Conservation (phyloP, 2,113 vertebrate species). For the Campylomormyrus tamandua region DNA sequence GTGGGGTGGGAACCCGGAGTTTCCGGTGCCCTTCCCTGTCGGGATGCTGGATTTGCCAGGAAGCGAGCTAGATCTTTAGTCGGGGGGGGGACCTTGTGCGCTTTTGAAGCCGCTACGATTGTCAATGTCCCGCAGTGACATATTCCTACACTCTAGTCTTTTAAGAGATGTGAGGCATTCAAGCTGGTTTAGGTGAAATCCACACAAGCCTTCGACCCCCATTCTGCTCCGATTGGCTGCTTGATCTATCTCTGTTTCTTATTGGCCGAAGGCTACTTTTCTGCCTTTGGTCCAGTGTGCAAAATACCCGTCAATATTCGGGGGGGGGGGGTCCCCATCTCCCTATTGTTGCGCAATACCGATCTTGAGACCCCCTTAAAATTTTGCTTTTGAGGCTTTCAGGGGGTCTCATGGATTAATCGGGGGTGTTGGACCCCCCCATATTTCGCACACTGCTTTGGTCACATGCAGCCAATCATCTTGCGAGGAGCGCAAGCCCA, state of each 20-base stretch:
- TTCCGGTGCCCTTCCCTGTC: neutral
- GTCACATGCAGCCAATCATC: too few relatives aligned
- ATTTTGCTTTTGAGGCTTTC: too few relatives aligned
- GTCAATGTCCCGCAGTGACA: neutral
- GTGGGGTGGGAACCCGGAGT: neutral
- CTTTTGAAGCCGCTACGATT: neutral
- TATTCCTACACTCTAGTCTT: neutral
- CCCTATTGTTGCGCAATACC: too few relatives aligned
- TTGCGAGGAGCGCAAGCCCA: too few relatives aligned
- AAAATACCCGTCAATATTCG: too few relatives aligned
- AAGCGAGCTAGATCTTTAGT: neutral
- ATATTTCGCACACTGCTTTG: too few relatives aligned
- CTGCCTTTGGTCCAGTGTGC: neutral
- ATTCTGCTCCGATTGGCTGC: neutral
- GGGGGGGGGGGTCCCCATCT: too few relatives aligned
- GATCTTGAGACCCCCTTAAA: too few relatives aligned
- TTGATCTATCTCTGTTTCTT: neutral
- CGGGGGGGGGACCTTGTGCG: neutral
- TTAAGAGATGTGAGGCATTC: neutral
- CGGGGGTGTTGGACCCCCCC: too few relatives aligned
- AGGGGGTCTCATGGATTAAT: too few relatives aligned
- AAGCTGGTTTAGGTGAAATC: neutral
- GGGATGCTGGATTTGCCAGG: slow-evolving; percentile 1
- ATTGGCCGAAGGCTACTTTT: neutral
- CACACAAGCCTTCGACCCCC: neutral